A percentile compares a stretch with the other conserved stretches of the same genome.
These are phyloP conservation scores for Zygaena filipendulae DNA, from an alignment of 2,888 invertebrate genomes.

Conservation along the genomic window DNA sequence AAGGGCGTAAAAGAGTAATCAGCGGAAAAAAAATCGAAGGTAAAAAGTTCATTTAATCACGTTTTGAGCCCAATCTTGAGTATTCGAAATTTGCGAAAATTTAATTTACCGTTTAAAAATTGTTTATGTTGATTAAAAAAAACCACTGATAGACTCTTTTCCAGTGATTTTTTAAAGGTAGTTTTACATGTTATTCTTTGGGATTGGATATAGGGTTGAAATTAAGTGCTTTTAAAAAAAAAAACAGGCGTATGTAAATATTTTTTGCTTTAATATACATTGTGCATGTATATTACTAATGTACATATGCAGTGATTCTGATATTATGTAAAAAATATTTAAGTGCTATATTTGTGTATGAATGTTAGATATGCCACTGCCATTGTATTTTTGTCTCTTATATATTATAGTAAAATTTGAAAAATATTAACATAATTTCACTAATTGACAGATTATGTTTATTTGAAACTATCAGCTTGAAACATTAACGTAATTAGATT, in stretches of 20 bases:
- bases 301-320: constrained; percentile 45
- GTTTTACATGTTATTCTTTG: constrained; percentile 26
- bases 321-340: constrained; percentile 50
- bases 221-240: constrained; percentile 55
- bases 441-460: too few relatives aligned
- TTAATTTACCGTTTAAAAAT: too few relatives aligned
- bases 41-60: too few relatives aligned
- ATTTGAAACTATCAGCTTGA: too few relatives aligned
- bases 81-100: too few relatives aligned
- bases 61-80: too few relatives aligned
- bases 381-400: constrained; percentile 34
- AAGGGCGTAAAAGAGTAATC: too few relatives aligned
- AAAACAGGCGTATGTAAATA: constrained; percentile 56
- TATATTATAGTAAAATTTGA: constrained; percentile 23
- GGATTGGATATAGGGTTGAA: constrained; percentile 34
- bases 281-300: constrained; percentile 41
- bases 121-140: too few relatives aligned
- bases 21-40: too few relatives aligned
- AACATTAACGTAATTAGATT: too few relatives aligned
- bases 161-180: constrained; percentile 19
- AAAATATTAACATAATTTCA: too few relatives aligned
- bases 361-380: constrained; percentile 58
- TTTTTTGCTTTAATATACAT: constrained; percentile 54
- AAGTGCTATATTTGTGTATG: constrained; percentile 55
- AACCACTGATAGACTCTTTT: too few relatives aligned